A percentile compares a stretch with the other conserved stretches of the same genome.
Conservation (phyloP, 1,140 invertebrate genomes). For the Drosophila rufa region DNA sequence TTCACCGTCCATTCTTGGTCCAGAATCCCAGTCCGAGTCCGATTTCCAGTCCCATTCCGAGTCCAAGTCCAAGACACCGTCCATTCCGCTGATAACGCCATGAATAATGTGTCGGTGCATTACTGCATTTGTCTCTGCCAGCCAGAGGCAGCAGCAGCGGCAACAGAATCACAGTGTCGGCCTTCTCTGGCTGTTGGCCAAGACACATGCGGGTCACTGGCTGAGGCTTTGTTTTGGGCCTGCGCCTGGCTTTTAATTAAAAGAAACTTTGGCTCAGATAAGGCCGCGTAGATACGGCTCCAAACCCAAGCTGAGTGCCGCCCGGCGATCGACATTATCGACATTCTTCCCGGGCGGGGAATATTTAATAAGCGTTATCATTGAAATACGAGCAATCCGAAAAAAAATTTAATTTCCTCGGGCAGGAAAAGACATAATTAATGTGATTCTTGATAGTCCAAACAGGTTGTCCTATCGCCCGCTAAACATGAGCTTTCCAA, state of each 20-base stretch:
- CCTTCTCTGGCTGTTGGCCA: slow-evolving; percentile 41
- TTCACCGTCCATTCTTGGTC: slow-evolving; percentile 28
- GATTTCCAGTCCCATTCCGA: slow-evolving; percentile 22
- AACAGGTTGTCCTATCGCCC: slow-evolving; percentile 67
- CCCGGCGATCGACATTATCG: slow-evolving; percentile 60
- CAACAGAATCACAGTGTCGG: slow-evolving; percentile 16
- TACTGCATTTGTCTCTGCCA: slow-evolving; percentile 78
- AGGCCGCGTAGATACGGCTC: slow-evolving; percentile 63
- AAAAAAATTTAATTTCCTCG: slow-evolving; percentile 52
- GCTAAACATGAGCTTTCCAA: slow-evolving; percentile 67
- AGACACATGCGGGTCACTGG: slow-evolving; percentile 79
- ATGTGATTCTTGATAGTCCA: slow-evolving; percentile 74
- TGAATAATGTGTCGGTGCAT: slow-evolving; percentile 83
- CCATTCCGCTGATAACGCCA: slow-evolving; percentile 77
- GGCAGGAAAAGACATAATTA: slow-evolving; percentile 66
- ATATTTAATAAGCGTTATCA: slow-evolving; percentile 76
- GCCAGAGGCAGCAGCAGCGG: slow-evolving; percentile 1
- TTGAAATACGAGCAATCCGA: slow-evolving; percentile 67
- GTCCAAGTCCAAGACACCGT: slow-evolving; percentile 36
- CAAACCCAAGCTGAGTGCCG: slow-evolving; percentile 40
- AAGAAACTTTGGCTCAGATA: slow-evolving; percentile 81
- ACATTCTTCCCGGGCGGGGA: slow-evolving; percentile 39
- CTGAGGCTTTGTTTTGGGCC: slow-evolving; percentile 54
- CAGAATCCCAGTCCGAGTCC: slow-evolving; percentile 29
- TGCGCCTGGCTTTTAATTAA: slow-evolving; percentile 78